phyloP scores from a whole-genome alignment of 2,113 vertebrate genomes.

The Corythoichthys intestinalis region DNA sequence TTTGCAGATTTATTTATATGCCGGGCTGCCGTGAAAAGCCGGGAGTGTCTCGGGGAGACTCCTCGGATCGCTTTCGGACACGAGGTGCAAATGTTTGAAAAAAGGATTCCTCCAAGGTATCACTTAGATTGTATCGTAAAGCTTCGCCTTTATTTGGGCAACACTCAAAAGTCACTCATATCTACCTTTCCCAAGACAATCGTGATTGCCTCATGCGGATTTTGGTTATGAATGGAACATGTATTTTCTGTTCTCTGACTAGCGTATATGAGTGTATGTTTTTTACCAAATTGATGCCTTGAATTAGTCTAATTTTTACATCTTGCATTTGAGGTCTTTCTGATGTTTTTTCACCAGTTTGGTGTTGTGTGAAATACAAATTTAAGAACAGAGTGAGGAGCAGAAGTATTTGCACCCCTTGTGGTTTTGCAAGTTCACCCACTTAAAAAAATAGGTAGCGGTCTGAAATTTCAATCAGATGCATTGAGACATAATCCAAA shows the following conservation, averaged over 20 bases:
- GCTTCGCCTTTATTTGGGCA: background rate
- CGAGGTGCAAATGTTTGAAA: constrained; percentile 76
- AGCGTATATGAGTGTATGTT: too few species aligned
- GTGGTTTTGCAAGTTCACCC: too few species aligned
- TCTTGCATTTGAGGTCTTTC: background rate
- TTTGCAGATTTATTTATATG: constrained; percentile 75
- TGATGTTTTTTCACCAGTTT: background rate
- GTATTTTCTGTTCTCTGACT: too few species aligned
- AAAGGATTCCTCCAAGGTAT: constrained; percentile 59
- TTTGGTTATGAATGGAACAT: too few species aligned
- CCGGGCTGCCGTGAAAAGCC: constrained; percentile 60
- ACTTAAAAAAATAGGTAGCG: too few species aligned
- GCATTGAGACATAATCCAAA: too few species aligned
- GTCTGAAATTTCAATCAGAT: too few species aligned
- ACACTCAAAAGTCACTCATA: background rate
- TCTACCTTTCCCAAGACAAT: background rate
- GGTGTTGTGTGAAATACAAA: background rate
- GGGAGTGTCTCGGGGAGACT: constrained; percentile 52
- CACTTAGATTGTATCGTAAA: constrained; percentile 16
- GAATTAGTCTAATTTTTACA: background rate
- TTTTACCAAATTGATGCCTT: too few species aligned
- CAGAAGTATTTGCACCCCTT: too few species aligned
- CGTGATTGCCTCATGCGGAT: background rate
- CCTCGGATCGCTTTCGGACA: constrained; percentile 55
- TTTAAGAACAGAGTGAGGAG: too few species aligned